These are phyloP conservation scores for Prunella fulvescens DNA, from an alignment of 2,113 vertebrate species.

Conservation along the genomic window DNA sequence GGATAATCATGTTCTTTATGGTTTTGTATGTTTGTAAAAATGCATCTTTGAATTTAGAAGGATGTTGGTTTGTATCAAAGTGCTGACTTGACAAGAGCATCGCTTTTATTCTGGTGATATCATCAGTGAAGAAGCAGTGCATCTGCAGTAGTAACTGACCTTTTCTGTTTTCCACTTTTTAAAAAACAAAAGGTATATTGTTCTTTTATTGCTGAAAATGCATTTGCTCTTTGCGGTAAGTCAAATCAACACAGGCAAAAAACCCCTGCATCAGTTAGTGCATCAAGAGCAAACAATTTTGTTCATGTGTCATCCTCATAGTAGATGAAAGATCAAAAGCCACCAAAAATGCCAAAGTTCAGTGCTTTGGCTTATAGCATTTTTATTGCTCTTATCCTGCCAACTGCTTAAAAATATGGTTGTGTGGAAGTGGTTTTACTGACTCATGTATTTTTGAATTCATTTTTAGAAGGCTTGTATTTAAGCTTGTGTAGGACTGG, in stretches of 20 bases:
- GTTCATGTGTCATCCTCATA: not conserved
- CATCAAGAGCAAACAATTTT: not conserved
- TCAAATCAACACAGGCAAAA: not conserved
- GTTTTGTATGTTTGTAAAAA: not conserved
- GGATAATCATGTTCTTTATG: not conserved
- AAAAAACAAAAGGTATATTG: not conserved
- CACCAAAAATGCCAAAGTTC: not conserved
- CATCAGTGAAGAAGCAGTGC: not conserved
- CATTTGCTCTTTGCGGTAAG: not conserved
- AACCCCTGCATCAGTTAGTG: rapidly evolving
- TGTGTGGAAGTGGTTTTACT: not conserved
- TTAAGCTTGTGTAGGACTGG: not conserved
- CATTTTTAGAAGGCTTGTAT: not conserved
- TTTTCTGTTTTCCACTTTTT: not conserved
- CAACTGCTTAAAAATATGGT: not conserved
- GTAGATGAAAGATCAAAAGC: not conserved
- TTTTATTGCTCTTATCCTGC: not conserved
- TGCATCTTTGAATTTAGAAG: not conserved
- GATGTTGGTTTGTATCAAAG: not conserved
- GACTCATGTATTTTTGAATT: not conserved
- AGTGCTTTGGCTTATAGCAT: not conserved
- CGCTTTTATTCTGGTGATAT: not conserved
- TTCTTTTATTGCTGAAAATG: not conserved
- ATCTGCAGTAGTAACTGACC: not conserved
- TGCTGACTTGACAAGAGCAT: not conserved